A percentile compares a stretch with the other conserved stretches of the same genome.
phyloP scores from a whole-genome alignment of 2,797 vertebrate genomes.

The Chiloscyllium punctatum region DNA sequence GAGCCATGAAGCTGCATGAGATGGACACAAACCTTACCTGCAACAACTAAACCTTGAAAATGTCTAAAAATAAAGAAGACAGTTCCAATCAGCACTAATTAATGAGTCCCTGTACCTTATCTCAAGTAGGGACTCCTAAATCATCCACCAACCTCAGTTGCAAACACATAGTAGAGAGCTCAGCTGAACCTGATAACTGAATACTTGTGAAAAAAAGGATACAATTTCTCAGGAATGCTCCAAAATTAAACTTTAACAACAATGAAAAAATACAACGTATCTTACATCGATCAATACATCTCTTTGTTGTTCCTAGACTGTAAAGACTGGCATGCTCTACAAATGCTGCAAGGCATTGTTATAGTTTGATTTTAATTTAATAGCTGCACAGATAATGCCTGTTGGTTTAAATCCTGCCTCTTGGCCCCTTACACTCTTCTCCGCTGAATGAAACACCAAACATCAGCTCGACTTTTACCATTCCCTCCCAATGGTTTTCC shows the following conservation, averaged over 20 bases:
- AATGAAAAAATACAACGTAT: background rate
- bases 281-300: background rate
- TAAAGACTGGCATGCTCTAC: background rate
- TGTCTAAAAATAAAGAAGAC: background rate
- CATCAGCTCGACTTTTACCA: background rate
- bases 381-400: background rate
- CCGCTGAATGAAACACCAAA: background rate
- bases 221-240: background rate
- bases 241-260: background rate
- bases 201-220: background rate
- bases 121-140: background rate
- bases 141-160: background rate
- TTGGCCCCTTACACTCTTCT: background rate
- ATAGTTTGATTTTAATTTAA: background rate
- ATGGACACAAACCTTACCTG: background rate
- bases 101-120: background rate
- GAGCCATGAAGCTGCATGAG: background rate
- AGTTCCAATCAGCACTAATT: background rate
- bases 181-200: background rate
- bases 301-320: background rate
- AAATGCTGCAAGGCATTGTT: background rate
- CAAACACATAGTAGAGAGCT: background rate
- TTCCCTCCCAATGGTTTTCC: background rate
- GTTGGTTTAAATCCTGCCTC: background rate
- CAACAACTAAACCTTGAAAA: background rate